Conservation (phyloP, 2,888 invertebrate species). For the Gari tellinella region DNA sequence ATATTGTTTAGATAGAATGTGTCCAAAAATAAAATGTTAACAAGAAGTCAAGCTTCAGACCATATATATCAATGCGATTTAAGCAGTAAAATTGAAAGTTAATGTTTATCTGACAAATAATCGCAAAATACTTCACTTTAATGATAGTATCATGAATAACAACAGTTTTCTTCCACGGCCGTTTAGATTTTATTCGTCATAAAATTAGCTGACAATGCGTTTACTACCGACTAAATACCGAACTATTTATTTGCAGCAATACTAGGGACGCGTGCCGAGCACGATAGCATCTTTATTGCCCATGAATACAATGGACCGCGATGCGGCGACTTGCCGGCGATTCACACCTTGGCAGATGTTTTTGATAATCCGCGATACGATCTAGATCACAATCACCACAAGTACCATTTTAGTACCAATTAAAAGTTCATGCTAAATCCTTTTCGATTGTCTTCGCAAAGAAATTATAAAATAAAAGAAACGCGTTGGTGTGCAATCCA, state of each 20-base stretch:
- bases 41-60: too few relatives aligned
- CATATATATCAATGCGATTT: too few relatives aligned
- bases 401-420: constrained; percentile 37
- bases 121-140: too few relatives aligned
- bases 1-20: too few relatives aligned
- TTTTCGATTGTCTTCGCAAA: constrained; percentile 2
- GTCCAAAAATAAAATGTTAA: too few relatives aligned
- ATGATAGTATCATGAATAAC: too few relatives aligned
- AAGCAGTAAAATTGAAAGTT: too few relatives aligned
- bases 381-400: constrained; percentile 36
- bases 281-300: constrained; percentile 60
- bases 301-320: constrained; percentile 40
- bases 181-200: constrained; percentile 21
- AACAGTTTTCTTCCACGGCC: not conserved
- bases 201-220: constrained; percentile 38
- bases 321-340: constrained; percentile 41
- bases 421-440: constrained; percentile 37
- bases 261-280: constrained; percentile 48
- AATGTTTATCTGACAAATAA: too few relatives aligned
- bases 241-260: constrained; percentile 43
- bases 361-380: constrained; percentile 53
- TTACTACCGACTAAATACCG: constrained; percentile 41
- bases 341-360: constrained; percentile 53
- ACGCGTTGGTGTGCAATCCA: not conserved
- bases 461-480: constrained; percentile 14